These are phyloP conservation scores for Andrena hattorfiana DNA, from an alignment of 2,888 invertebrate species.

Conservation along the genomic window DNA sequence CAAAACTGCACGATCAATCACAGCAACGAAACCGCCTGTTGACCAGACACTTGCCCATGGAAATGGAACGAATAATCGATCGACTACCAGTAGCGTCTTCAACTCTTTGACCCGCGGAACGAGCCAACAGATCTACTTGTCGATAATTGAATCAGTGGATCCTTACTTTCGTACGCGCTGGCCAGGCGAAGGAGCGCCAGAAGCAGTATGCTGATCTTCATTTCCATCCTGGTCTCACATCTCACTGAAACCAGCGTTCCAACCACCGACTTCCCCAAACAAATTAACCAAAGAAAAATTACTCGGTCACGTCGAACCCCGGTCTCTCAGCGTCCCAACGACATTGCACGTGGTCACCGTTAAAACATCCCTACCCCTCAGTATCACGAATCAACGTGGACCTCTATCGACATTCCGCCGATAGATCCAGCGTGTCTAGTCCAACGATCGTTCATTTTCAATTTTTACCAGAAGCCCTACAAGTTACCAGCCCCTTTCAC, in stretches of 20 bases:
- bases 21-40: neutral
- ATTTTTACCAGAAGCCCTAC: neutral
- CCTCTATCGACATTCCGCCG: conserved; percentile 12
- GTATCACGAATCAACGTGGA: conserved; percentile 12
- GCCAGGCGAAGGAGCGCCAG: conserved; percentile 76
- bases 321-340: conserved; percentile 10
- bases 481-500: neutral
- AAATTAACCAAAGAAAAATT: neutral
- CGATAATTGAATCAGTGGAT: conserved; percentile 25
- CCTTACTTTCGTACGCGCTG: conserved; percentile 77
- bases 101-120: neutral
- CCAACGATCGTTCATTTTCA: conserved; percentile 27
- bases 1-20: conserved; percentile 3
- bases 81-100: no score
- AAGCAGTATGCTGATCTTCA: conserved; percentile 77
- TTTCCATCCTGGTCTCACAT: conserved; percentile 76
- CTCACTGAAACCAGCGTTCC: conserved; percentile 60
- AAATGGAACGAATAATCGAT: no score
- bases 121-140: neutral
- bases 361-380: neutral
- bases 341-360: conserved; percentile 11
- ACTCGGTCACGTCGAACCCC: conserved; percentile 18
- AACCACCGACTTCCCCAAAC: conserved; percentile 8
- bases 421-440: conserved; percentile 10
- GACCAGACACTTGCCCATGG: neutral